These are phyloP conservation scores for Tetragonisca angustula DNA, from an alignment of 2,888 invertebrate genomes.

Conservation along the genomic window DNA sequence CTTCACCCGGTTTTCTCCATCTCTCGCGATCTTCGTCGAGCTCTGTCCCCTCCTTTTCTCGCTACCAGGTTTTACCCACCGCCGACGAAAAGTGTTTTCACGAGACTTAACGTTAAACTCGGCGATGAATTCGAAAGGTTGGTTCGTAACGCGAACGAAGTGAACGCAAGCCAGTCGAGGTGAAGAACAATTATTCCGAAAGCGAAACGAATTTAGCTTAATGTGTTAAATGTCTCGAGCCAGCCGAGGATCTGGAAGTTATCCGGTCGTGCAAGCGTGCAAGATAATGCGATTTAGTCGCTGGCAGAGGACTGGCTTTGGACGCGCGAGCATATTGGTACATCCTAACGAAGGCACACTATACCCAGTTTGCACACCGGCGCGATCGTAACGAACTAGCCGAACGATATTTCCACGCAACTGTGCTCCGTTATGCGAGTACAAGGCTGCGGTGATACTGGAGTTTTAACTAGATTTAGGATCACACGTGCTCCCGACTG, in stretches of 20 bases:
- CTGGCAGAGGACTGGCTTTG: constrained; percentile 30
- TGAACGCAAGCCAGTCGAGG: not conserved
- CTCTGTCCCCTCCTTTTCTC: constrained; percentile 22
- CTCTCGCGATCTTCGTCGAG: constrained; percentile 15
- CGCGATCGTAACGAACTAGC: constrained; percentile 48
- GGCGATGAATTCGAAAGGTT: not conserved
- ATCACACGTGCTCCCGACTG: not conserved
- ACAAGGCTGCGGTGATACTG: not conserved
- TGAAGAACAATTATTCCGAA: not conserved
- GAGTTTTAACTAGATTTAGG: constrained; percentile 24
- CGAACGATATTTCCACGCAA: constrained; percentile 57
- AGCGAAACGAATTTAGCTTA: not conserved
- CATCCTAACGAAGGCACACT: constrained; percentile 1
- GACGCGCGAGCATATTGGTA: constrained; percentile 15
- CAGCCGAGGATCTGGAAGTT: constrained; percentile 44
- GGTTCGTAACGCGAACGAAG: not conserved
- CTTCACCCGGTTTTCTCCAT: not conserved
- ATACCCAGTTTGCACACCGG: constrained; percentile 27
- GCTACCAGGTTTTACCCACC: not conserved
- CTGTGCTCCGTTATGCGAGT: constrained; percentile 6
- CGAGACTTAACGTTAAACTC: constrained; percentile 10
- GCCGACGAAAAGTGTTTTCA: not conserved
- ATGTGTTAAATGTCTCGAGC: not conserved
- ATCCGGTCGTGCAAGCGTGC: constrained; percentile 46
- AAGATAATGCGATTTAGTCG: constrained; percentile 66